These are phyloP conservation scores for Harpegnathos saltator DNA, from an alignment of 1,140 invertebrate genomes.

Conservation along the genomic window DNA sequence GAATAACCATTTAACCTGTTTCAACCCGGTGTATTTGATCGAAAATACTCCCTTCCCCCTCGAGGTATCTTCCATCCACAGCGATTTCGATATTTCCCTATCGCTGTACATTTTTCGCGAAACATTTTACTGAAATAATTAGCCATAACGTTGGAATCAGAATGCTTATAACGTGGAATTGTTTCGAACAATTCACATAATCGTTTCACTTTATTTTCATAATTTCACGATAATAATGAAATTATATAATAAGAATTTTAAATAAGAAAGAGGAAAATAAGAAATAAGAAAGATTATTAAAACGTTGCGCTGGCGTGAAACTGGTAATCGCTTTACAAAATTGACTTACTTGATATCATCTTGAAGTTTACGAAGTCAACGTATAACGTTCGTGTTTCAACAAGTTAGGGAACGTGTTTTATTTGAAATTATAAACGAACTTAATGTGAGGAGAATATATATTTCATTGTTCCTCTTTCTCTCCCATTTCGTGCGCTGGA, in stretches of 20 bases:
- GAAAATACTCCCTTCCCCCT: constrained; percentile 3
- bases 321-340: neutral
- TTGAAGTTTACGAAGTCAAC: too few relatives aligned
- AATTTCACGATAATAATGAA: neutral
- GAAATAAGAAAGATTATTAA: too few relatives aligned
- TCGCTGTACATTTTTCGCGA: neutral
- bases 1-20: constrained; percentile 52
- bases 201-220: neutral
- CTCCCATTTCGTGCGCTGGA: too few relatives aligned
- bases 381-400: constrained; percentile 5
- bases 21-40: constrained; percentile 29
- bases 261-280: too few relatives aligned
- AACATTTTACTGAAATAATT: constrained; percentile 1
- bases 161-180: too few relatives aligned
- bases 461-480: neutral
- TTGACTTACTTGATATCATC: neutral
- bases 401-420: neutral
- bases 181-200: too few relatives aligned
- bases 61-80: neutral
- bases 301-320: too few relatives aligned
- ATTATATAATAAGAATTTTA: too few relatives aligned
- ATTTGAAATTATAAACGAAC: neutral
- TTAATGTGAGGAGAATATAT: neutral
- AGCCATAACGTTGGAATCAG: too few relatives aligned
- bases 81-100: constrained; percentile 2